These are phyloP conservation scores for Malacosoma neustria DNA, from an alignment of 2,888 invertebrate genomes.

Conservation along the genomic window DNA sequence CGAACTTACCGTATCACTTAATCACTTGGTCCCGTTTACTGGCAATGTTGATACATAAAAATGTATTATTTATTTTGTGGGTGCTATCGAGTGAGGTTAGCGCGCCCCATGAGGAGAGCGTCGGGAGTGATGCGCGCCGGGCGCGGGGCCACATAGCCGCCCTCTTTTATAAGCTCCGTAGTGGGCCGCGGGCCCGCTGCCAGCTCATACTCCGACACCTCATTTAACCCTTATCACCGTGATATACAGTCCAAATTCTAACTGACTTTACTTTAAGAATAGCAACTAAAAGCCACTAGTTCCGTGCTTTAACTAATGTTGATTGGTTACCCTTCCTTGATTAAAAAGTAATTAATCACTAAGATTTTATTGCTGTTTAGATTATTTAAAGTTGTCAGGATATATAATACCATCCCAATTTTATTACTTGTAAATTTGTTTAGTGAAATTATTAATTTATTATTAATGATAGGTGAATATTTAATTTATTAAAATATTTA, in stretches of 20 bases:
- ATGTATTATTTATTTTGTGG: constrained; percentile 43
- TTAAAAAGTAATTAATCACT: neutral
- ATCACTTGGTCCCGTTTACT: constrained; percentile 69
- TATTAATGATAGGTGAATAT: no score
- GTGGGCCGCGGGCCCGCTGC: constrained; percentile 54
- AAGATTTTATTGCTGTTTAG: no score
- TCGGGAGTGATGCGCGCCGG: constrained; percentile 61
- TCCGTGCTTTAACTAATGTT: constrained; percentile 12
- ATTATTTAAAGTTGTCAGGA: no score
- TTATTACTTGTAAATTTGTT: no score
- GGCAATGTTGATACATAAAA: constrained; percentile 44
- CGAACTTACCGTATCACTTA: constrained; percentile 70
- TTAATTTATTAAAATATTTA: no score
- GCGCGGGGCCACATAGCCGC: constrained; percentile 55
- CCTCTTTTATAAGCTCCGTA: constrained; percentile 70
- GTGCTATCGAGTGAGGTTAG: constrained; percentile 63
- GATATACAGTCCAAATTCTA: neutral
- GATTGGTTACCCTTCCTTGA: neutral
- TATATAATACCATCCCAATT: no score
- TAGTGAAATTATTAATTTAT: no score
- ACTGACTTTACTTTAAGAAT: neutral
- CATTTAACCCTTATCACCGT: neutral
- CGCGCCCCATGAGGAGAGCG: constrained; percentile 71
- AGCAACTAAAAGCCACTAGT: constrained; percentile 19
- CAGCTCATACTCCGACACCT: constrained; percentile 32